Percentiles rank a stretch among this genome's conserved stretches.
These are phyloP conservation scores for Choristoneura fumiferana DNA, from an alignment of 1,140 invertebrate species.

Conservation along the genomic window DNA sequence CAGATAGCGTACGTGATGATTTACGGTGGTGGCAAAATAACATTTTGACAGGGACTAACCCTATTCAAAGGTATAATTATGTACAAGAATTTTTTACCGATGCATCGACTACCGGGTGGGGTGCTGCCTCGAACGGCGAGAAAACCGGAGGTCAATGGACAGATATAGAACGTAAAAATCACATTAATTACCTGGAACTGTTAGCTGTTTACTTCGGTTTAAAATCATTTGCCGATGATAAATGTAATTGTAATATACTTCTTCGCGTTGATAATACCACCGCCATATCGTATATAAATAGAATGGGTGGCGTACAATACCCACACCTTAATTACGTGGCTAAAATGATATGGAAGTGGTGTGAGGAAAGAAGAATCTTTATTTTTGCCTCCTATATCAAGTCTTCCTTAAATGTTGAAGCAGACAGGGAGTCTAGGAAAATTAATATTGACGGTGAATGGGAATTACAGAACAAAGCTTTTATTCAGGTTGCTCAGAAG, in stretches of 20 bases:
- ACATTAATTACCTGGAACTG: constrained; percentile 26
- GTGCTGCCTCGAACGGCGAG: constrained; percentile 17
- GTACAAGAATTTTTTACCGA: constrained; percentile 24
- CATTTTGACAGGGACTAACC: neutral
- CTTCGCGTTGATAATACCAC: too few species aligned
- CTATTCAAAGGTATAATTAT: constrained; percentile 20
- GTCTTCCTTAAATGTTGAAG: constrained; percentile 20
- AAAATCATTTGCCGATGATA: constrained; percentile 19
- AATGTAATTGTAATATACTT: constrained; percentile 17
- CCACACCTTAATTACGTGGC: constrained; percentile 2
- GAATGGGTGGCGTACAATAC: too few species aligned
- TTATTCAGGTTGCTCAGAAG: neutral
- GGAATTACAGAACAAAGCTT: constrained; percentile 5
- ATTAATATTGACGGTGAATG: constrained; percentile 23
- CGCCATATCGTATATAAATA: too few species aligned
- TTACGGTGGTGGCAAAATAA: constrained; percentile 23
- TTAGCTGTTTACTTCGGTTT: constrained; percentile 20
- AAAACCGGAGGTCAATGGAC: constrained; percentile 22
- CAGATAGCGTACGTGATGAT: constrained; percentile 5
- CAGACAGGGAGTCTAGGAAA: constrained; percentile 19
- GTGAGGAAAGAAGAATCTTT: constrained; percentile 10
- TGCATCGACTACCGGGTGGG: constrained; percentile 25
- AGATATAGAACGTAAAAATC: neutral
- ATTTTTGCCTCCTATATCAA: too few species aligned
- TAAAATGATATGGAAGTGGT: constrained; percentile 19